Conservation (phyloP, 2,888 invertebrate genomes). For the Erebia palarica region DNA sequence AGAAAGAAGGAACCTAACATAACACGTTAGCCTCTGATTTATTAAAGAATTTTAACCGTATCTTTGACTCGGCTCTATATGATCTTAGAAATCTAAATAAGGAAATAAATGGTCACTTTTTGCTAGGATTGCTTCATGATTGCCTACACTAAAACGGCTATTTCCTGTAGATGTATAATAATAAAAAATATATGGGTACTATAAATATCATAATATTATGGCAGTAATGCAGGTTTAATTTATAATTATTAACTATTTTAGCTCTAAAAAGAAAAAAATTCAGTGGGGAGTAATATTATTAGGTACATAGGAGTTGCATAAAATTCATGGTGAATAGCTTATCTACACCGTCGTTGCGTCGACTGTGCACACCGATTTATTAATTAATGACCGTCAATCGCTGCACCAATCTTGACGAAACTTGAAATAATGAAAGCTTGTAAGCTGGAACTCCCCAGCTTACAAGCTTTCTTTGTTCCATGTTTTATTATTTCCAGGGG, state of each 20-base stretch:
- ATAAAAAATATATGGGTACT: neutral
- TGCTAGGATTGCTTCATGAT: neutral
- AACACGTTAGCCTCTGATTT: neutral
- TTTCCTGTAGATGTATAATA: neutral
- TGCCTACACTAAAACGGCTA: neutral
- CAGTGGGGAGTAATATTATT: no score
- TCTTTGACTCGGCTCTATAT: neutral
- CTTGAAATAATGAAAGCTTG: no score
- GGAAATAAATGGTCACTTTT: slow-evolving; percentile 5
- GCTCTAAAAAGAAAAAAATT: neutral
- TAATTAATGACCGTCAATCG: no score
- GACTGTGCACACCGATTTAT: no score
- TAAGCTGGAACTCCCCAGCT: no score
- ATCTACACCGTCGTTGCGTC: no score
- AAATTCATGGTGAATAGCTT: no score
- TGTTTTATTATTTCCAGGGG: no score
- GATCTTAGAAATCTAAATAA: slow-evolving; percentile 4
- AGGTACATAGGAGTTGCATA: no score
- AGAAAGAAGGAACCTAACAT: neutral
- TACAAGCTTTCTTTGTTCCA: no score
- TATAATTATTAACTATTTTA: neutral
- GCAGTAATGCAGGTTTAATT: neutral
- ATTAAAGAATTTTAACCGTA: neutral
- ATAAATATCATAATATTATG: neutral
- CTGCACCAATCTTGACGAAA: no score